Conservation (phyloP, 2,888 invertebrate species). For the Perizoma affinitatum region DNA sequence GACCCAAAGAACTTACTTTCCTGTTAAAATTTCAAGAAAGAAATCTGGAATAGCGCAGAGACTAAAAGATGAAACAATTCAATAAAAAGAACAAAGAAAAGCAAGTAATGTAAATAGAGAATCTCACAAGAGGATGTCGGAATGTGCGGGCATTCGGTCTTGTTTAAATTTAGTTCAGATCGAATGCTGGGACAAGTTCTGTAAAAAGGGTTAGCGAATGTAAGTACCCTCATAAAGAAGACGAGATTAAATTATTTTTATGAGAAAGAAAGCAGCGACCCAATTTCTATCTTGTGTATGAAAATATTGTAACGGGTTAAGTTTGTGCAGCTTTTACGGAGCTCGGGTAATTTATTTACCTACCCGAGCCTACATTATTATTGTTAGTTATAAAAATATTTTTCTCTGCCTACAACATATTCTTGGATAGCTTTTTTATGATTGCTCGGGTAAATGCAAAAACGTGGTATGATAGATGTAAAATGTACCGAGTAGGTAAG, state of each 20-base stretch:
- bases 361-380: conserved; percentile 40
- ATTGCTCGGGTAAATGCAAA: conserved; percentile 30
- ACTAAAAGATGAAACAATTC: conserved; percentile 63
- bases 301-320: conserved; percentile 43
- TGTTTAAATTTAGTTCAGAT: conserved; percentile 78
- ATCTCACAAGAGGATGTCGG: conserved; percentile 71
- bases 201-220: conserved; percentile 76
- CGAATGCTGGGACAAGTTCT: conserved; percentile 74
- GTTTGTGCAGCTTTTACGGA: conserved; percentile 46
- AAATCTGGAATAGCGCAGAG: conserved; percentile 32
- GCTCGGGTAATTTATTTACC: conserved; percentile 43
- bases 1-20: neutral
- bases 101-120: conserved; percentile 74
- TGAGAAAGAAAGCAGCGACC: conserved; percentile 58
- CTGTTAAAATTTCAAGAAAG: conserved; percentile 10
- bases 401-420: conserved; percentile 36
- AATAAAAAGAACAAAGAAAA: conserved; percentile 71
- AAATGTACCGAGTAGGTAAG: conserved; percentile 13
- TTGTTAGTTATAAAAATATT: conserved; percentile 37
- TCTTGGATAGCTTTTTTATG: conserved; percentile 34
- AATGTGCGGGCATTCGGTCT: conserved; percentile 75
- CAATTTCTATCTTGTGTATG: conserved; percentile 48
- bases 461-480: conserved; percentile 33
- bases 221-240: conserved; percentile 61
- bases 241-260: conserved; percentile 73